Base-by-base conservation (phyloP, 2,797 vertebrate species). In the Clarias pachynema region DNA sequence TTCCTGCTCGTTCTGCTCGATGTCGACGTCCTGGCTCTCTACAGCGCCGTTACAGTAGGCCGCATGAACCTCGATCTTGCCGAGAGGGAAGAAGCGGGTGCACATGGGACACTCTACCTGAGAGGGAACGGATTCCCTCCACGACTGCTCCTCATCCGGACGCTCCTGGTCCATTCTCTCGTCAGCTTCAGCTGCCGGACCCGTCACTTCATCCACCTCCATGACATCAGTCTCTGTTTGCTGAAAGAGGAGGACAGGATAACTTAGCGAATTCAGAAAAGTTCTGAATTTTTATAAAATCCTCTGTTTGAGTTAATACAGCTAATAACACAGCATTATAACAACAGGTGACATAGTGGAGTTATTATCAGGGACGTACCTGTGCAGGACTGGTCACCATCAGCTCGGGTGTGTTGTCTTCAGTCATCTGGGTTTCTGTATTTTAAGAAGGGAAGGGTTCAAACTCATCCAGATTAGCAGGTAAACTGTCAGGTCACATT, bases 61-160 rank as follows among this genome's bases (percentile, higher is more conserved):
- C 0, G 98, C 97, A 14, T 99, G 98, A 81, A 93, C 79, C 91
- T 98, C 96, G 0, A 99, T 97, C 92, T 95, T 90, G 0, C 86
- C 63, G 0, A 73, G 87, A 0, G 96, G 94, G 88, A 97, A 99
- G 15, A 89, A 88, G 0, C 89, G 91, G 87, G 95, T 95, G 88
- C 98, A 99, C 34, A 99, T 92, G 0, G 98, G 98, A 90, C 98
- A 99, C 2, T 82, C 72, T 12, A 72, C 59, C 44, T 14, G 84
- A 73, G 40, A 86, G 53, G 84, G 56, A 0, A 10, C 57, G 0
- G 1, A 29, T 56, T 77, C 79, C 77, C n/a, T 44, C 37, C 24
- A 40, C 2, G 86, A 87, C 26, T 74, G 3, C 18, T 77, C 81
- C 87, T 74, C 59, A 53, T 72, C 81, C n/a, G 49, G 20, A n/a